Conservation (phyloP, 1,140 invertebrate species). For the Pogonognathellus flavescens region DNA sequence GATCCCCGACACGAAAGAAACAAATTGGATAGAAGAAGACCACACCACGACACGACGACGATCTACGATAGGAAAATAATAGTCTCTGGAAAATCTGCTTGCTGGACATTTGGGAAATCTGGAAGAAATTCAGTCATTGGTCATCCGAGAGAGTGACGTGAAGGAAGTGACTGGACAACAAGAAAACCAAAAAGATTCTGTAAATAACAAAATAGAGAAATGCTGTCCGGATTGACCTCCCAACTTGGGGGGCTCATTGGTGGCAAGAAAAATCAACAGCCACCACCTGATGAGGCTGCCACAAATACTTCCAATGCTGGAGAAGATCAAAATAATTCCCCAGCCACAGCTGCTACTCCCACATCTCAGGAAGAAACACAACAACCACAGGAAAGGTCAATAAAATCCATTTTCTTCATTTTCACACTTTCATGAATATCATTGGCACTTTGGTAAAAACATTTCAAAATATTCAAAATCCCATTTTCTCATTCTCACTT, state of each 20-base stretch:
- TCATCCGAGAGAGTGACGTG: neutral
- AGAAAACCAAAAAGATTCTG: neutral
- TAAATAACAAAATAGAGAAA: constrained; percentile 20
- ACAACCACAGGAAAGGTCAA: neutral
- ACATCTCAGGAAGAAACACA: constrained; percentile 30
- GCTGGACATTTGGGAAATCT: no score
- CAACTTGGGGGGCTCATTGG: constrained; percentile 43
- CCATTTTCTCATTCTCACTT: no score
- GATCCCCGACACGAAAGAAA: neutral
- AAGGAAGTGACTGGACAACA: neutral
- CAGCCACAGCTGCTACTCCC: neutral
- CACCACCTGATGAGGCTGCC: constrained; percentile 22
- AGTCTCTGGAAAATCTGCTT: neutral
- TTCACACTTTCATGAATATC: no score
- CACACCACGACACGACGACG: neutral
- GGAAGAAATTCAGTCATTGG: no score
- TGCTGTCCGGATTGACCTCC: constrained; percentile 60
- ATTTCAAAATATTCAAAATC: no score
- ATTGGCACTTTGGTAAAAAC: no score
- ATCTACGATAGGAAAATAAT: neutral
- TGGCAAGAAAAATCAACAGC: constrained; percentile 39
- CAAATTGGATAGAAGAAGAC: neutral
- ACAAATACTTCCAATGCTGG: neutral
- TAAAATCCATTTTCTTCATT: neutral
- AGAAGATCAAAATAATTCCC: constrained; percentile 11